Percentiles rank a stretch among this genome's conserved stretches.
Conservation (phyloP, 2,797 vertebrate genomes). For the Clarias fuscus region DNA sequence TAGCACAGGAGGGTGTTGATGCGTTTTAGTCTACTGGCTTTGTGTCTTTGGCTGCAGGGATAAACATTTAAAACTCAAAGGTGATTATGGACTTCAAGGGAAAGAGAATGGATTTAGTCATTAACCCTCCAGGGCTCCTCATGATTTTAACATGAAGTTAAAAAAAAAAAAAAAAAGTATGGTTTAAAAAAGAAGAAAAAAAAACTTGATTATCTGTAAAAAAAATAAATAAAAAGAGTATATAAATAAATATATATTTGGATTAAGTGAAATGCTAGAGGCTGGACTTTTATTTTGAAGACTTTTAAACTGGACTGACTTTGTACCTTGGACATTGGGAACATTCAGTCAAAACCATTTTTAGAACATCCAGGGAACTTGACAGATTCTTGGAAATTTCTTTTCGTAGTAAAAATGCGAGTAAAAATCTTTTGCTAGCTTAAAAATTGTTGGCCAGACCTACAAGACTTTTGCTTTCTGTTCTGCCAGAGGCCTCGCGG, state of each 20-base stretch:
- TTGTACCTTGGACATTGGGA: not conserved
- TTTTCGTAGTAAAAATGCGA: no score
- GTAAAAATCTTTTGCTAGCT: not conserved
- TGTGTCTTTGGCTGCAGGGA: conserved; percentile 2
- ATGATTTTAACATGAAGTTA: not conserved
- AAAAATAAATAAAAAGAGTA: no score
- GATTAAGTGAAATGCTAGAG: not conserved
- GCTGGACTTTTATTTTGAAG: conserved; percentile 23
- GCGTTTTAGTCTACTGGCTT: conserved; percentile 28
- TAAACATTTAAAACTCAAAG: conserved; percentile 30
- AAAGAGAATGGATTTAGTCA: conserved; percentile 44
- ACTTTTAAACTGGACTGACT: not conserved
- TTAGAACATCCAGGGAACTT: not conserved
- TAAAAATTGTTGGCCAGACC: not conserved
- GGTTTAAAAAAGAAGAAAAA: conserved; percentile 12
- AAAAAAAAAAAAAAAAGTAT: conserved; percentile 28
- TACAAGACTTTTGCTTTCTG: not conserved
- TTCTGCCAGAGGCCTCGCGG: conserved; percentile 71
- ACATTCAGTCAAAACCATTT: not conserved
- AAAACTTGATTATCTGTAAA: not conserved
- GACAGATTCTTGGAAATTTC: not conserved
- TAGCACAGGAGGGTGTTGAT: conserved; percentile 38
- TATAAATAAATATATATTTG: not conserved
- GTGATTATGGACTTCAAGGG: conserved; percentile 37
- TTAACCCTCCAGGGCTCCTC: conserved; percentile 47